Percentiles rank a stretch among this genome's conserved stretches.
Conservation (phyloP, 2,113 vertebrate species). For the Engystomops pustulosus region DNA sequence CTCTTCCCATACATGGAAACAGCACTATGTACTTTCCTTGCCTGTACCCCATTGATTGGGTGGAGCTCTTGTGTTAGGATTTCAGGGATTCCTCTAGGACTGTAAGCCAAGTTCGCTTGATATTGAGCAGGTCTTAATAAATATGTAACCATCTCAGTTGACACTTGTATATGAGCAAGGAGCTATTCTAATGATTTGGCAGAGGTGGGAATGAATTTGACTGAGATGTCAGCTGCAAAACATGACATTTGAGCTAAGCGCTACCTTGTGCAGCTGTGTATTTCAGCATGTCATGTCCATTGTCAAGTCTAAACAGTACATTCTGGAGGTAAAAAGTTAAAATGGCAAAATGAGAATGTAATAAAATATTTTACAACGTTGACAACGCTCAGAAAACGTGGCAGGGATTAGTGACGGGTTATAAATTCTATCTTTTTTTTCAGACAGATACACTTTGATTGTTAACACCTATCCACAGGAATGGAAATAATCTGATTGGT, state of each 20-base stretch:
- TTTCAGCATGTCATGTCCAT: neutral
- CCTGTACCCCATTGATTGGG: slow-evolving; percentile 37
- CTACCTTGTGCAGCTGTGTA: slow-evolving; percentile 1
- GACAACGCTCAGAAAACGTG: too few relatives aligned
- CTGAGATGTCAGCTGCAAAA: neutral
- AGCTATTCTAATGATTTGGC: neutral
- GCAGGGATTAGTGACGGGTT: too few relatives aligned
- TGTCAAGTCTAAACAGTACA: neutral
- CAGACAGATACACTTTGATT: too few relatives aligned
- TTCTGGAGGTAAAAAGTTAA: neutral
- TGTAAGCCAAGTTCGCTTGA: slow-evolving; percentile 16
- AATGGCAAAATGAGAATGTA: too few relatives aligned
- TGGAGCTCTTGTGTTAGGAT: slow-evolving; percentile 45
- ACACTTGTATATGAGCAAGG: neutral
- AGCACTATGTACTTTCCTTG: slow-evolving; percentile 27
- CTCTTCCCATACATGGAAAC: slow-evolving; percentile 57
- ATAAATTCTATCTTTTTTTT: too few relatives aligned
- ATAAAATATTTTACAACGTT: too few relatives aligned
- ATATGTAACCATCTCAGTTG: neutral
- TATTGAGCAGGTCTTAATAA: slow-evolving; percentile 45
- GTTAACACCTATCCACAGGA: too few relatives aligned
- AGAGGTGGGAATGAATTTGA: too few relatives aligned
- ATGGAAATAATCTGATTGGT: too few relatives aligned
- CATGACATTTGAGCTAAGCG: neutral
- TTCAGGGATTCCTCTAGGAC: slow-evolving; percentile 49